These are phyloP conservation scores for Hassar affinis DNA, from an alignment of 2,113 vertebrate genomes.

Conservation along the genomic window DNA sequence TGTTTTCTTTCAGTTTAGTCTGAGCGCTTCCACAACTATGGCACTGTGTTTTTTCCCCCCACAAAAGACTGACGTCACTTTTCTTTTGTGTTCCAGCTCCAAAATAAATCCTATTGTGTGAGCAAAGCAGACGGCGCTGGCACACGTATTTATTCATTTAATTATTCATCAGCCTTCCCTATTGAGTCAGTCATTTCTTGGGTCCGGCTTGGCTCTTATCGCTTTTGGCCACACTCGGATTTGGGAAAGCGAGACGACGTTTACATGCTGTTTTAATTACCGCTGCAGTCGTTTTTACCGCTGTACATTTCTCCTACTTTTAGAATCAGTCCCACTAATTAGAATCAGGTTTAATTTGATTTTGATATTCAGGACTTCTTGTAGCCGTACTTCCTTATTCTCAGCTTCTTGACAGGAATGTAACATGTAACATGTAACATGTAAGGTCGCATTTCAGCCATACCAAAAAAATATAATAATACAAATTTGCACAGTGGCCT, in stretches of 20 bases:
- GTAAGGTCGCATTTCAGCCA: not conserved
- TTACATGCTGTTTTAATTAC: not conserved
- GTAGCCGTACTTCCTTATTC: not conserved
- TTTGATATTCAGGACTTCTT: not conserved
- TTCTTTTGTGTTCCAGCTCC: not conserved
- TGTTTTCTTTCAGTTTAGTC: not conserved
- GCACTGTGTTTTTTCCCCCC: not conserved
- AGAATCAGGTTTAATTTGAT: not conserved
- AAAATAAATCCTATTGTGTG: conserved; percentile 16
- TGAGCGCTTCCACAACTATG: not conserved
- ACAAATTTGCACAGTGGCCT: not conserved
- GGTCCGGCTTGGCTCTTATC: not conserved
- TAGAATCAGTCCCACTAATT: too few species aligned
- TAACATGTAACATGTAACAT: too few species aligned
- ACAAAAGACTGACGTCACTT: not conserved
- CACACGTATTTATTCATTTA: conserved; percentile 20
- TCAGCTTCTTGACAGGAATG: not conserved
- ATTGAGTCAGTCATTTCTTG: not conserved
- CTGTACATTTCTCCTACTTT: not conserved
- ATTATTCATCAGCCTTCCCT: conserved; percentile 7
- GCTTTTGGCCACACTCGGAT: conserved; percentile 5
- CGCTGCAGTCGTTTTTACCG: not conserved
- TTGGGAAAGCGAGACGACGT: not conserved
- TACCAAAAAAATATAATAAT: not conserved
- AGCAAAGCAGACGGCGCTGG: not conserved